Evolutionary conservation across 1,140 invertebrate genomes (phyloP).

Genomic region (Geopemphigus sp.): DNA sequence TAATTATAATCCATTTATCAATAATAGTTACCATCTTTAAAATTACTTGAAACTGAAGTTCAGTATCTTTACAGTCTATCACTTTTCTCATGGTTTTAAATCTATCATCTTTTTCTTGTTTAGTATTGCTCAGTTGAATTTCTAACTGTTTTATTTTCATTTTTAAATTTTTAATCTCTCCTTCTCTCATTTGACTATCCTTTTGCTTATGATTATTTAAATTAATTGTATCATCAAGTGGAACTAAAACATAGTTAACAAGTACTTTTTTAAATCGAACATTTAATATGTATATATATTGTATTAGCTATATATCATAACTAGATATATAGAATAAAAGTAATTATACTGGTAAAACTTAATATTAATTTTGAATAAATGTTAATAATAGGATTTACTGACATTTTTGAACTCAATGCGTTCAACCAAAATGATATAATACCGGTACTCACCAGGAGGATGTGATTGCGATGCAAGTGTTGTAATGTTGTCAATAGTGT

Average conservation of each 20-base stretch:
- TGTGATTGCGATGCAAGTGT: conserved; percentile 30
- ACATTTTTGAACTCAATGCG: too few species aligned
- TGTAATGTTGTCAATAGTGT: conserved; percentile 27
- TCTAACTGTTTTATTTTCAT: conserved; percentile 36
- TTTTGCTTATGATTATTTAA: not conserved
- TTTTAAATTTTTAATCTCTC: conserved; percentile 43
- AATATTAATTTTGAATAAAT: too few species aligned
- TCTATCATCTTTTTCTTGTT: conserved; percentile 45
- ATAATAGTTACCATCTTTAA: not conserved
- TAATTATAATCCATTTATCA: not conserved
- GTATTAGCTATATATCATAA: too few species aligned
- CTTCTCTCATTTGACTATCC: conserved; percentile 13
- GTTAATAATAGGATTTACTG: too few species aligned
- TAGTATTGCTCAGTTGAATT: conserved; percentile 36
- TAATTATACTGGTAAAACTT: too few species aligned
- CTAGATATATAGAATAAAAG: too few species aligned
- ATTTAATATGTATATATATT: not conserved
- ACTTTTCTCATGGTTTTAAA: conserved; percentile 23
- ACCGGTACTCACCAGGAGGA: not conserved
- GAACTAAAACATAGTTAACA: conserved; percentile 7
- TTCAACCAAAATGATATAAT: not conserved
- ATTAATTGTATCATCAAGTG: not conserved
- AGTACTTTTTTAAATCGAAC: not conserved
- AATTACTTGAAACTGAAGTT: conserved; percentile 30
- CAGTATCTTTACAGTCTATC: conserved; percentile 33